Conservation (phyloP, 2,113 vertebrate genomes). For the Mormyrus iriodes region DNA sequence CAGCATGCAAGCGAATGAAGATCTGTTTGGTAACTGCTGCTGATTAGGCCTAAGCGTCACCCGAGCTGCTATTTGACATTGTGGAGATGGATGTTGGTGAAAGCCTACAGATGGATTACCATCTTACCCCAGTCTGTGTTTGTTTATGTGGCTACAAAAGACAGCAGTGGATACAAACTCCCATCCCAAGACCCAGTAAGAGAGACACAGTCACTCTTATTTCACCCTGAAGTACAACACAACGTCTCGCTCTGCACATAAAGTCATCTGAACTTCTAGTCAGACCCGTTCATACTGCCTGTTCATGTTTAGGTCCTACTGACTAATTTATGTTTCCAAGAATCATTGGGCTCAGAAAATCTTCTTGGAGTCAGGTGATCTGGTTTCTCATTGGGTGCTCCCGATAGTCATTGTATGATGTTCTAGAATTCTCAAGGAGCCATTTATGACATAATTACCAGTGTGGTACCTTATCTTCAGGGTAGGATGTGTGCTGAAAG, state of each 20-base stretch:
- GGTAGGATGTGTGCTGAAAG: background rate
- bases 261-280: background rate
- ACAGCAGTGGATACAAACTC: background rate
- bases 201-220: background rate
- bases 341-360: background rate
- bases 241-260: background rate
- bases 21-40: background rate
- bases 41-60: background rate
- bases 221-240: background rate
- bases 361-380: background rate
- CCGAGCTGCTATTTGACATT: background rate
- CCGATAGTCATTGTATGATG: background rate
- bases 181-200: background rate
- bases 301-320: background rate
- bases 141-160: background rate
- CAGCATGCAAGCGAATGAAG: background rate
- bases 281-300: background rate
- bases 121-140: background rate
- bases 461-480: background rate
- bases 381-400: background rate
- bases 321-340: background rate
- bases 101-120: background rate
- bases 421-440: background rate
- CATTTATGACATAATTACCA: background rate
- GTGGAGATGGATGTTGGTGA: background rate